phyloP scores from a whole-genome alignment of 2,113 vertebrate species.

The Herpailurus yagouaroundi region DNA sequence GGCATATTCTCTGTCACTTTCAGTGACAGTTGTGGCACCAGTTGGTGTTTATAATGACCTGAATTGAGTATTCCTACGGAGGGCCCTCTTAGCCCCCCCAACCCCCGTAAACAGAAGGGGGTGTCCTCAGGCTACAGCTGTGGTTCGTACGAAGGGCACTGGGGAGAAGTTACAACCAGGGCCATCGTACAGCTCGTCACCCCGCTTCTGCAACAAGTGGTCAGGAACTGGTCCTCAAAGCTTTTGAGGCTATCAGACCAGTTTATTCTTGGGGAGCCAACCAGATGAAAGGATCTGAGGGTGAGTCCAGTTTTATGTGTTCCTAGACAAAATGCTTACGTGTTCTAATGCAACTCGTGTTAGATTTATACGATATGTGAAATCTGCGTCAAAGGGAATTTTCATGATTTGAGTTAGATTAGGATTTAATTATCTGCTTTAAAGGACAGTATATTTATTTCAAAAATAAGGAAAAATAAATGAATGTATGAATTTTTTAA shows the following conservation, averaged over 20 bases:
- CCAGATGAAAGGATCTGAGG: not conserved
- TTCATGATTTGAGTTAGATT: constrained; percentile 48
- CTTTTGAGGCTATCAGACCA: not conserved
- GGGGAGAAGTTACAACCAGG: too few species aligned
- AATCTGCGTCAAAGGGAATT: constrained; percentile 28
- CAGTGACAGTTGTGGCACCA: not conserved
- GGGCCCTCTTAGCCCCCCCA: not conserved
- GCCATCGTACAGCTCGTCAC: not conserved
- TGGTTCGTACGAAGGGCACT: rapidly evolving
- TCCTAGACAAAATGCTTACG: not conserved
- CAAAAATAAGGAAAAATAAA: not conserved
- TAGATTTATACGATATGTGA: not conserved
- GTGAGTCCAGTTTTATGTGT: not conserved
- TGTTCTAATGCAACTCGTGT: not conserved
- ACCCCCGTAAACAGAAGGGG: not conserved
- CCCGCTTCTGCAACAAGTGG: too few species aligned
- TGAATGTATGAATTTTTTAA: constrained; percentile 44
- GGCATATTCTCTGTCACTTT: not conserved
- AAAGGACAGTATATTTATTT: constrained; percentile 15
- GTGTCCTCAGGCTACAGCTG: not conserved
- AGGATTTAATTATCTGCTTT: constrained; percentile 40
- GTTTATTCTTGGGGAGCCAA: not conserved
- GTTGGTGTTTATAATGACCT: not conserved
- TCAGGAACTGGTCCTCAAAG: not conserved
- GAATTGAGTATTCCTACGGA: not conserved